Percentiles rank a stretch among this genome's conserved stretches.
Evolutionary conservation across 2,888 invertebrate species (phyloP).

Genomic region (Cactoblastis cactorum): DNA sequence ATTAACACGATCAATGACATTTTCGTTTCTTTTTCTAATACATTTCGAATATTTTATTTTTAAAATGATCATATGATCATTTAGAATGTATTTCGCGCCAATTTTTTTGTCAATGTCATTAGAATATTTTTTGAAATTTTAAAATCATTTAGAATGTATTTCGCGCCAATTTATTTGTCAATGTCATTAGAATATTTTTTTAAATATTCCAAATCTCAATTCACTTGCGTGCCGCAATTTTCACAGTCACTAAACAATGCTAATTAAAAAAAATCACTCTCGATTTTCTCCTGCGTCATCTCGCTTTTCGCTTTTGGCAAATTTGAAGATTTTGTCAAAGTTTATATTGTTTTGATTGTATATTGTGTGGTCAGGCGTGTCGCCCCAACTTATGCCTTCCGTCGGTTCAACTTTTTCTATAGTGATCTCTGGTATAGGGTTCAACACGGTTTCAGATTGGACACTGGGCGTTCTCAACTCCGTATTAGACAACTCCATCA

Average conservation of each 20-base stretch:
- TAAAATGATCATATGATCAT: no score
- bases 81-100: no score
- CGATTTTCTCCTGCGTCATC: constrained; percentile 23
- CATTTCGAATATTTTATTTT: no score
- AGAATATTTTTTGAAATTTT: no score
- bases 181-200: no score
- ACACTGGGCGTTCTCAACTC: constrained; percentile 52
- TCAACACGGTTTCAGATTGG: constrained; percentile 50
- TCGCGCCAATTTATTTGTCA: no score
- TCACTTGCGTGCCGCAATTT: background rate
- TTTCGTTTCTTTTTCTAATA: no score
- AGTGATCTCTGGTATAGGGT: constrained; percentile 51
- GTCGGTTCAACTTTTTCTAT: constrained; percentile 23
- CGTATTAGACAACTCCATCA: constrained; percentile 55
- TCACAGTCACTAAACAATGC: constrained; percentile 9
- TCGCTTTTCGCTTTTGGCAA: constrained; percentile 35
- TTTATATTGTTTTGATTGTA: constrained; percentile 72
- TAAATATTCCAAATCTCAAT: background rate
- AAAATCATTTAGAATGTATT: no score
- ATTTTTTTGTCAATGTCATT: no score
- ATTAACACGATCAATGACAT: no score
- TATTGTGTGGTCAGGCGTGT: constrained; percentile 58
- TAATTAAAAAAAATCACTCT: constrained; percentile 12
- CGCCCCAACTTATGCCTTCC: constrained; percentile 63
- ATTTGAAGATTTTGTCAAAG: constrained; percentile 64